Conservation (phyloP, 2,888 invertebrate species). For the Onchidella celtica region DNA sequence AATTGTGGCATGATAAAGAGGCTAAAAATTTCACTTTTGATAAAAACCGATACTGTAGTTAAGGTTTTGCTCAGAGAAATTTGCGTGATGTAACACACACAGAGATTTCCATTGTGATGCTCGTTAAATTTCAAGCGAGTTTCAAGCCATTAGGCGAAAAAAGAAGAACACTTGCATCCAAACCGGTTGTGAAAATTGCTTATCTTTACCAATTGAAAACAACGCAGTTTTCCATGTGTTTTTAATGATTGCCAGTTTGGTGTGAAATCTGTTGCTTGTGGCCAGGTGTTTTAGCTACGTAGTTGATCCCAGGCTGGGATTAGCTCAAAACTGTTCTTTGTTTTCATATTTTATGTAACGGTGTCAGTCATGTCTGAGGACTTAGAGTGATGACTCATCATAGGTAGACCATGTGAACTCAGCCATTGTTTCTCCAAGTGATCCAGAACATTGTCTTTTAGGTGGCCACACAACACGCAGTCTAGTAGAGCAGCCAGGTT, state of each 20-base stretch:
- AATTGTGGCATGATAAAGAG: background rate
- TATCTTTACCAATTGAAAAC: background rate
- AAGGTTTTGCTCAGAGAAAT: background rate
- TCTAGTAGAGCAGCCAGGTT: no score
- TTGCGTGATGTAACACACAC: background rate
- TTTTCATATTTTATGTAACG: no score
- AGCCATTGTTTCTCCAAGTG: no score
- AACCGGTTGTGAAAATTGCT: background rate
- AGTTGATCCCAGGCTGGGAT: no score
- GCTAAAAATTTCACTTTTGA: background rate
- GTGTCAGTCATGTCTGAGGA: no score
- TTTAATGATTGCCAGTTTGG: background rate
- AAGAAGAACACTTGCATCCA: background rate
- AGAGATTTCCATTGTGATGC: background rate
- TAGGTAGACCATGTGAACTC: no score
- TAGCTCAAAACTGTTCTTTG: no score
- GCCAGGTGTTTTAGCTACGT: no score
- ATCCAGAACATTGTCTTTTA: no score
- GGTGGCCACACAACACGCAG: no score
- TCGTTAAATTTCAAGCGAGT: background rate
- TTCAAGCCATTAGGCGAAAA: background rate
- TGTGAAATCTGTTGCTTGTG: no score
- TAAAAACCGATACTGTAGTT: background rate
- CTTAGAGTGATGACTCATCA: no score
- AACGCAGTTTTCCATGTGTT: background rate